Evolutionary conservation across 2,113 vertebrate genomes (phyloP).

Genomic region (Amia ocellicauda): DNA sequence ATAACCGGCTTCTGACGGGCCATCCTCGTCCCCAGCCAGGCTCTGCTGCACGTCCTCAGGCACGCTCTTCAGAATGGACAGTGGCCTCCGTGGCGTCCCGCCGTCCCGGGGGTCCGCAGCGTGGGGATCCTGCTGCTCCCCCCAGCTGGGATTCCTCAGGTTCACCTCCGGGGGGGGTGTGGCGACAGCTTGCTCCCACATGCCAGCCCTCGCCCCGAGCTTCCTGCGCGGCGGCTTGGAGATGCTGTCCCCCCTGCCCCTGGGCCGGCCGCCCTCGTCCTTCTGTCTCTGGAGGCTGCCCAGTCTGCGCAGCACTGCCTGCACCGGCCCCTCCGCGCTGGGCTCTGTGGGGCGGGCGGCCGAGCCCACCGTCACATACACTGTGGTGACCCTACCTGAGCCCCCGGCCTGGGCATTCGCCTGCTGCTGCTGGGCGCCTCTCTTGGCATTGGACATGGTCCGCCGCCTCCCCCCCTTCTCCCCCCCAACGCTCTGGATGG

Average conservation of each 20-base stretch:
- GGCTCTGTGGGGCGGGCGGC: constrained; percentile 43
- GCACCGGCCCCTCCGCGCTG: constrained; percentile 65
- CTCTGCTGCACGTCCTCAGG: constrained; percentile 39
- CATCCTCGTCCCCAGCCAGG: constrained; percentile 10
- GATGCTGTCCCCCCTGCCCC: constrained; percentile 54
- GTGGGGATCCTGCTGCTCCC: constrained; percentile 41
- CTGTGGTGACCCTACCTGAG: constrained; percentile 65
- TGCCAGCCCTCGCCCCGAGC: constrained; percentile 56
- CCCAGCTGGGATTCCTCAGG: constrained; percentile 47
- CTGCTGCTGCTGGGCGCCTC: constrained; percentile 57
- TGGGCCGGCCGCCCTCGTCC: constrained; percentile 45
- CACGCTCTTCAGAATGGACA: constrained; percentile 55
- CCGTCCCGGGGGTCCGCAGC: constrained; percentile 41
- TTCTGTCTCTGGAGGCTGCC: constrained; percentile 80
- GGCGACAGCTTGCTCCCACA: constrained; percentile 50
- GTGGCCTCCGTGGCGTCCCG: constrained; percentile 42
- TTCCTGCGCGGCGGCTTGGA: constrained; percentile 76
- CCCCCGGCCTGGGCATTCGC: constrained; percentile 42
- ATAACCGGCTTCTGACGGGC: constrained; percentile 42
- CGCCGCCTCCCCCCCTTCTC: constrained; percentile 40
- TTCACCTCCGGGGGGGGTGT: constrained; percentile 33
- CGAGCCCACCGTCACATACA: constrained; percentile 82
- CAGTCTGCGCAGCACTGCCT: constrained; percentile 75
- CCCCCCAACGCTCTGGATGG: constrained; percentile 25
- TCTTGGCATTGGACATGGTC: constrained; percentile 58